Base-by-base conservation (phyloP, 2,113 vertebrate species). In the Cyprinodon variegatus region DNA sequence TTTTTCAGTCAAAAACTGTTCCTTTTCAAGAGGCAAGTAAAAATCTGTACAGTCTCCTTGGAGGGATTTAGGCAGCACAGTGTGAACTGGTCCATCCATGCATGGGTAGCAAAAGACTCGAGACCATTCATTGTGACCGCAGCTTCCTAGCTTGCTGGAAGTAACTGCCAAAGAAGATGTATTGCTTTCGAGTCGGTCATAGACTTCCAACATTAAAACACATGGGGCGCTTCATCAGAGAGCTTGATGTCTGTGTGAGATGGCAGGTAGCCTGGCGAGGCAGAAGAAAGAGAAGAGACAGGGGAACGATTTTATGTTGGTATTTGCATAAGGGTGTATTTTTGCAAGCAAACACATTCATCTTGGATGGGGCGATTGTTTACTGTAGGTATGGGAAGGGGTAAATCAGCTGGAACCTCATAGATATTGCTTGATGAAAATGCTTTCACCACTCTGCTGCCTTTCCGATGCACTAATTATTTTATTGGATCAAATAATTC, bases 131-230 rank as follows among this genome's bases (percentile, higher is more conserved):
- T 86, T 90, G 90, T 87, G 90, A 92, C 92, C 87, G 77, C 82
- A 86, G 88, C 87, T 89, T 90, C 89, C 86, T 89, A 86, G 92
- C 86, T 86, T 75, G 86, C 90, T 92, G 89, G 89, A 92, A 92
- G 90, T 90, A 92, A 90, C 90, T 93, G 91, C 92, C 92, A 92
- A 90, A 90, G 91, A 93, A 93, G 92, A 93, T 92, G 85, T 93
- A 93, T 93, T 93, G 90, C 92, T 92, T 90, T 86, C 72, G 84
- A 91, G 90, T 89, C 85, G 88, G 89, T 89, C 90, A 87, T 83
- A 84, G 90, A 91, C 90, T 90, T 87, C 83, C 90, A 84, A 87
- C 92, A 90, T 92, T 93, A 93, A 93, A 93, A 93, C 92, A 93
- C 91, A 91, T 86, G 90, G 91, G 91, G 91, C 78, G 90, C 90